Evolutionary conservation across 2,797 vertebrate species (phyloP).

Genomic region (Telmatherina bonti): DNA sequence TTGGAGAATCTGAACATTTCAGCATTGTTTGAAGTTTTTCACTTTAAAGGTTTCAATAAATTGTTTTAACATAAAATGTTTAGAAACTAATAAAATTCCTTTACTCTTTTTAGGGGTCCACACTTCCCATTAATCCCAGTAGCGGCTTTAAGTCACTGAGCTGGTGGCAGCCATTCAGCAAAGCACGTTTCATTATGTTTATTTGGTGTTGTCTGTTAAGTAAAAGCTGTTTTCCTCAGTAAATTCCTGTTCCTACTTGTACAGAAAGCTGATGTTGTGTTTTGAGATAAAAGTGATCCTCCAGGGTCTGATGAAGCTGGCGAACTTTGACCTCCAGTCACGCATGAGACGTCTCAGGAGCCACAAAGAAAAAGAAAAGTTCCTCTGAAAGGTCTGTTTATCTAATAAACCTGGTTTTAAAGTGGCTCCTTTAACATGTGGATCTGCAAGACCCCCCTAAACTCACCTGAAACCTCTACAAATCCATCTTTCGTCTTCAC

Average conservation of each 20-base stretch:
- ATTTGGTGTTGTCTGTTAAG: background rate
- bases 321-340: slow-evolving; percentile 2
- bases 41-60: background rate
- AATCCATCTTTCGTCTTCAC: slow-evolving; percentile 96
- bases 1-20: background rate
- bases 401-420: background rate
- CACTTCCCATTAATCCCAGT: background rate
- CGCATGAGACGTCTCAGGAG: background rate
- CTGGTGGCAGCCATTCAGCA: background rate
- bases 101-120: background rate
- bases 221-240: background rate
- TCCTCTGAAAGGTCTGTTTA: fast-evolving
- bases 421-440: too few relatives aligned
- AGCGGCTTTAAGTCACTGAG: slow-evolving; percentile 13
- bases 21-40: too few relatives aligned
- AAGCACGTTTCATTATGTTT: background rate
- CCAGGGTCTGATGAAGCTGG: background rate
- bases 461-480: slow-evolving; percentile 97
- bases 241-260: background rate
- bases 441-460: too few relatives aligned
- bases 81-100: background rate
- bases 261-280: background rate
- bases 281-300: background rate
- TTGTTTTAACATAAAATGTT: background rate
- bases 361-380: background rate